phyloP scores from a whole-genome alignment of 1,140 invertebrate genomes.

The Lamellibrachia luymesi region DNA sequence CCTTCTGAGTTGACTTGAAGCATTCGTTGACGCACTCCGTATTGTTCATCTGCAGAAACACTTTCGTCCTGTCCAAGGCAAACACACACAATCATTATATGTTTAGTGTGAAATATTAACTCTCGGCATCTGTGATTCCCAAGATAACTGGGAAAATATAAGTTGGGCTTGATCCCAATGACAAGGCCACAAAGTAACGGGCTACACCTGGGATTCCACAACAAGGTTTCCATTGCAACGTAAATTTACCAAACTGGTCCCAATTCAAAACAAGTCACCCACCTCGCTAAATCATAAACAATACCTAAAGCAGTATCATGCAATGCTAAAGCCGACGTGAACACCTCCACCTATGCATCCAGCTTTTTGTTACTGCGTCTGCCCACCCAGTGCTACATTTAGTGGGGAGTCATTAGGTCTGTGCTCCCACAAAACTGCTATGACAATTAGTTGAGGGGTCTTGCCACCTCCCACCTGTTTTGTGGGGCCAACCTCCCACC shows the following conservation, averaged over 20 bases:
- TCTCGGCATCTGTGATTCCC: background rate
- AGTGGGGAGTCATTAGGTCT: too few species aligned
- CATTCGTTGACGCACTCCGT: slow-evolving; percentile 79
- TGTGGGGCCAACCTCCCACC: too few species aligned
- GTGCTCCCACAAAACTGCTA: background rate
- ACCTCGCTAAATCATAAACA: too few species aligned
- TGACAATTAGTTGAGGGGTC: too few species aligned
- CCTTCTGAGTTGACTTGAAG: slow-evolving; percentile 63
- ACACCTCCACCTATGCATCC: too few species aligned
- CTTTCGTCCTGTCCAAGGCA: slow-evolving; percentile 66
- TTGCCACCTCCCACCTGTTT: too few species aligned
- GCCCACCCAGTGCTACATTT: too few species aligned
- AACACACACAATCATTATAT: background rate
- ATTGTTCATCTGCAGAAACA: slow-evolving; percentile 88
- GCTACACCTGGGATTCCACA: background rate
- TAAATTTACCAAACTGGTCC: background rate
- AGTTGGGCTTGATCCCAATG: too few species aligned
- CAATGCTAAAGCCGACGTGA: too few species aligned
- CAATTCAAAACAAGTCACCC: background rate
- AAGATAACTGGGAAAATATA: too few species aligned
- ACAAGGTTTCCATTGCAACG: background rate
- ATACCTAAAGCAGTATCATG: too few species aligned
- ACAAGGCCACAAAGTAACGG: background rate
- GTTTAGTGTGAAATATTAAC: background rate
- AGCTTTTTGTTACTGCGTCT: too few species aligned